Base-by-base conservation (phyloP, 2,797 vertebrate genomes). In the Sparidentex hasta region DNA sequence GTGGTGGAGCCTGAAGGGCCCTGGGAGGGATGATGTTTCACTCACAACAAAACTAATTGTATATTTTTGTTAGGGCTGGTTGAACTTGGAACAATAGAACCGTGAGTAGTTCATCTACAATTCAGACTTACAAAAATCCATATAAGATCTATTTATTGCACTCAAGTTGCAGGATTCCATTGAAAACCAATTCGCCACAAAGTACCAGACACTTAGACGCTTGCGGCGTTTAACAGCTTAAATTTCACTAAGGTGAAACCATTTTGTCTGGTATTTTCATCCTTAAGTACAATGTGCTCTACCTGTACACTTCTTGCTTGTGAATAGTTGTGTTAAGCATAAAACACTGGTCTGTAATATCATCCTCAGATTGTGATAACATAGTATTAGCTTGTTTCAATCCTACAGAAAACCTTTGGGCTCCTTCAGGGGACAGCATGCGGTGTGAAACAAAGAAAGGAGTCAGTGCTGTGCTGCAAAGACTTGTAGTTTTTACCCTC, bases 121-220 rank as follows among this genome's bases (percentile, higher is more conserved):
- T 54, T 33, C 57, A 48, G 0, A 71, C 55, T 17, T 62, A 14
- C 11, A 64, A 70, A 27, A 48, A 50, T 25, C 56, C 47, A 73
- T 64, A 52, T 43, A 71, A 18, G 13, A 23, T 61, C 11, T 21
- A 61, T 33, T n/a, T 68, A 81, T 13, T 18, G 46, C 29, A 38
- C 23, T 38, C 59, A 81, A 55, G 50, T 65, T 65, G 52, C 20
- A 64, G 13, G 33, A 33, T 62, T 68, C 18, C 7, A 11, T 17
- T 47, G 48, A 50, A 65, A 65, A 43, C n/a, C 18, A 29, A 27
- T 48, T 7, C 46, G 33, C 25, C 5, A 17, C 0, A 25, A 17
- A 46, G 23, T 6, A 29, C 41, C 20, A 54, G 29, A 21, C 23
- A 51, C 51, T 43, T 29, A 5, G 29, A 29, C 29, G 29, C 29